phyloP scores from a whole-genome alignment of 2,888 invertebrate species.

The Ctenicera cuprea region DNA sequence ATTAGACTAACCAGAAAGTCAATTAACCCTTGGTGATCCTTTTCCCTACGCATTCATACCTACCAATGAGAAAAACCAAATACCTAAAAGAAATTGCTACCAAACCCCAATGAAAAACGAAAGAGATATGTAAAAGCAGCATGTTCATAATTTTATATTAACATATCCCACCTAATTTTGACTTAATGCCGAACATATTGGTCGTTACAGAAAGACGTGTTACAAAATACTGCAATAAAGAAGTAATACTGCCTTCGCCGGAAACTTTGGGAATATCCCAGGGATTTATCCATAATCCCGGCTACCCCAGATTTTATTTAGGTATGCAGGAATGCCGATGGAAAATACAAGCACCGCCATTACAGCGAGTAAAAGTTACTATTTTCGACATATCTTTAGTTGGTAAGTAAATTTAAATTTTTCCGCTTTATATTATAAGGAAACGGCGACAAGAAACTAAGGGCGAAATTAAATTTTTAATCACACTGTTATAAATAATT shows the following conservation, averaged over 20 bases:
- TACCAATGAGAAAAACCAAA: too few species aligned
- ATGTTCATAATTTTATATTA: too few species aligned
- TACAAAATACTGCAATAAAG: conserved; percentile 73
- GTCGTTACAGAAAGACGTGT: conserved; percentile 71
- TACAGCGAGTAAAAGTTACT: conserved; percentile 79
- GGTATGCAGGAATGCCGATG: conserved; percentile 81
- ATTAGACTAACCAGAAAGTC: too few species aligned
- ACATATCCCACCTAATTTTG: background rate
- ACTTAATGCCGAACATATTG: background rate
- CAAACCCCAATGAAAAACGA: too few species aligned
- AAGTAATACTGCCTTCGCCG: conserved; percentile 69
- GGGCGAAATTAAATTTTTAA: too few species aligned
- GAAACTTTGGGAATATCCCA: conserved; percentile 72
- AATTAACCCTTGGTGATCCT: too few species aligned
- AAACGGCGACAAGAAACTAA: too few species aligned
- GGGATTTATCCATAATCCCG: conserved; percentile 82
- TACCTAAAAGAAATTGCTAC: too few species aligned
- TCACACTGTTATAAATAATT: too few species aligned
- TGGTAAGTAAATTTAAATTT: conserved; percentile 74
- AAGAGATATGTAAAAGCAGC: too few species aligned
- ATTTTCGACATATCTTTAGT: conserved; percentile 83
- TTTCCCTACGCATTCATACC: too few species aligned
- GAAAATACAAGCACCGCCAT: conserved; percentile 78
- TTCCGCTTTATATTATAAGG: too few species aligned
- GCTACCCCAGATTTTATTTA: conserved; percentile 85